Conservation (phyloP, 2,888 invertebrate species). For the Stegophylla sp. region DNA sequence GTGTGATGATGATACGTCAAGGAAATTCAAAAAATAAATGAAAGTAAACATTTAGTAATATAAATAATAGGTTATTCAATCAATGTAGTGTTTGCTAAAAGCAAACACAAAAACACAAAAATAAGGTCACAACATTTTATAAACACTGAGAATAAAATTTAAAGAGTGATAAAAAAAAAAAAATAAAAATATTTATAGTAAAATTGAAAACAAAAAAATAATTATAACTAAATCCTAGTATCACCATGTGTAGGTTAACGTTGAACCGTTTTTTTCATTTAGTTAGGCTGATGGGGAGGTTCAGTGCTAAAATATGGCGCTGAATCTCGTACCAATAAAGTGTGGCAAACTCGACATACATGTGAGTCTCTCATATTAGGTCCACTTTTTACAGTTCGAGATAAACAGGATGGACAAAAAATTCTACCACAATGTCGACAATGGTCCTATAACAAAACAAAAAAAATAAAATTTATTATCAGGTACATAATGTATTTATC, state of each 20-base stretch:
- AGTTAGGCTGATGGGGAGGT: slow-evolving; percentile 70
- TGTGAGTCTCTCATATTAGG: slow-evolving; percentile 84
- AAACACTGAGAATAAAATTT: slow-evolving; percentile 52
- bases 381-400: slow-evolving; percentile 82
- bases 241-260: slow-evolving; percentile 46
- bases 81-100: slow-evolving; percentile 13
- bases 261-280: slow-evolving; percentile 21
- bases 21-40: not conserved
- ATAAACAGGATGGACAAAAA: slow-evolving; percentile 87
- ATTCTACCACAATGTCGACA: slow-evolving; percentile 96
- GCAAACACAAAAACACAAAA: slow-evolving; percentile 33
- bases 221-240: slow-evolving; percentile 50
- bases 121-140: slow-evolving; percentile 50
- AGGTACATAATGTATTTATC: slow-evolving; percentile 33
- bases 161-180: slow-evolving; percentile 41
- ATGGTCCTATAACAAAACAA: slow-evolving; percentile 70
- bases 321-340: slow-evolving; percentile 87
- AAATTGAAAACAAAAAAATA: slow-evolving; percentile 45
- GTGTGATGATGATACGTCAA: not conserved
- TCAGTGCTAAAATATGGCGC: slow-evolving; percentile 88
- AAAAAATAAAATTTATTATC: slow-evolving; percentile 45
- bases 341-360: slow-evolving; percentile 98
- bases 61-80: slow-evolving; percentile 5
- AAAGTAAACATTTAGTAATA: not conserved
- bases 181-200: slow-evolving; percentile 48